Base-by-base conservation (phyloP, 2,888 invertebrate genomes). In the Apamea crenata region DNA sequence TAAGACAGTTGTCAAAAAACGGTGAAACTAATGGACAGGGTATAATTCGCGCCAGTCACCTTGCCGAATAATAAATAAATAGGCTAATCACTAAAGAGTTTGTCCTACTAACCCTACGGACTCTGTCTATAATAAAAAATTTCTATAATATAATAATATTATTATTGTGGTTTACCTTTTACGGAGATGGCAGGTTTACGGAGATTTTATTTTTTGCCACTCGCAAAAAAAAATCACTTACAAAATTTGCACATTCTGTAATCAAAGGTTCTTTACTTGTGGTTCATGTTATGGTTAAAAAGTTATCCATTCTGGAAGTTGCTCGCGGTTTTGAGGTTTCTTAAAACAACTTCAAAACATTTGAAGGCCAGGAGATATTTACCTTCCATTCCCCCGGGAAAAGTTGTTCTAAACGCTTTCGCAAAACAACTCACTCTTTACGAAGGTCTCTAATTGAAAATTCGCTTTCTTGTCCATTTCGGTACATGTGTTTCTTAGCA, bases 371-470 rank as follows among this genome's bases (percentile, higher is more conserved):
- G 12, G 32, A 32, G 16, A 71, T 61, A 29, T 63, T 75, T 69
- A 69, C 53, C 77, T 81, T 72, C 72, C 53, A 14, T 44, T 44
- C 29, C 68, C 16, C 2, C 12, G 21, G 25, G 18, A 18, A 75
- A 75, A n/a, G 32, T 59, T n/a, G 29, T 75, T 44, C 56, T 75
- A 25, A 40, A 44, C 25, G 74, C 53, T 75, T 72, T 32, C 14
- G 25, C 25, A 75, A 74, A 75, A 59, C 44, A 44, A 75, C 32
- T 74, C 14, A 75, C 25, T 56, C 56, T 44, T 29, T 78, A 78
- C 47, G 40, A 84, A 70, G 59, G 16, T 65, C 59, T 73, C 21
- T 87, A 84, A 87, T 76, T 80, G 78, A 80, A 86, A 76, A 80
- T 84, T 84, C 73, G 66, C 80, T 80, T 84, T 77, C 72, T 74